These are phyloP conservation scores for Tetramorium alpestre DNA, from an alignment of 1,140 invertebrate species.

Conservation along the genomic window DNA sequence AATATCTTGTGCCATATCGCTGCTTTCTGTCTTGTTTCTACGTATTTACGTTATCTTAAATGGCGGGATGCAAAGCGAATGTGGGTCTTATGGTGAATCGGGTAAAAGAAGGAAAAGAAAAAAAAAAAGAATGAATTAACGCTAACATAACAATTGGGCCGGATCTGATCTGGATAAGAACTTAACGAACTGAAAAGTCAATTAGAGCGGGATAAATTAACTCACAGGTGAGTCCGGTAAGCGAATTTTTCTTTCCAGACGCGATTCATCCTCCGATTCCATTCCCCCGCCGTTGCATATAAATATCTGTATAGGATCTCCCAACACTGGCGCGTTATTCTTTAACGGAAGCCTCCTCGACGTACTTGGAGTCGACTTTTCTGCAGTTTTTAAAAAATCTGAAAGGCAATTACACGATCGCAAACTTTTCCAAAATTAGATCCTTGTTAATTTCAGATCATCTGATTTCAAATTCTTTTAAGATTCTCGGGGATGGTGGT, in stretches of 20 bases:
- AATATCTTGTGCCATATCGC: slow-evolving; percentile 69
- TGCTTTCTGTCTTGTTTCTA: slow-evolving; percentile 72
- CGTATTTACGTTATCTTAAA: slow-evolving; percentile 45
- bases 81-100: background rate
- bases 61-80: slow-evolving; percentile 43
- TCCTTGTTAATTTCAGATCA: background rate
- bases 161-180: background rate
- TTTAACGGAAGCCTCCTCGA: slow-evolving; percentile 5
- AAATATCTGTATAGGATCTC: slow-evolving; percentile 30
- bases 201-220: background rate
- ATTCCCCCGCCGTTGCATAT: slow-evolving; percentile 32
- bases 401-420: background rate
- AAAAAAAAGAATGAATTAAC: background rate
- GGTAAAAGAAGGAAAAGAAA: background rate
- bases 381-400: background rate
- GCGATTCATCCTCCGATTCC: slow-evolving; percentile 41
- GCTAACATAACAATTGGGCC: background rate
- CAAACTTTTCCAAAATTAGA: background rate
- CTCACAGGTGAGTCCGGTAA: background rate
- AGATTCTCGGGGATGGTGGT: background rate
- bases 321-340: slow-evolving; percentile 33
- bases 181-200: background rate
- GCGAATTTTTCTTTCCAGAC: background rate
- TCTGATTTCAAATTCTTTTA: background rate
- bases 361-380: background rate